Percentiles rank a stretch among this genome's conserved stretches.
Conservation (phyloP, 1,140 invertebrate species). For the Varroa destructor region DNA sequence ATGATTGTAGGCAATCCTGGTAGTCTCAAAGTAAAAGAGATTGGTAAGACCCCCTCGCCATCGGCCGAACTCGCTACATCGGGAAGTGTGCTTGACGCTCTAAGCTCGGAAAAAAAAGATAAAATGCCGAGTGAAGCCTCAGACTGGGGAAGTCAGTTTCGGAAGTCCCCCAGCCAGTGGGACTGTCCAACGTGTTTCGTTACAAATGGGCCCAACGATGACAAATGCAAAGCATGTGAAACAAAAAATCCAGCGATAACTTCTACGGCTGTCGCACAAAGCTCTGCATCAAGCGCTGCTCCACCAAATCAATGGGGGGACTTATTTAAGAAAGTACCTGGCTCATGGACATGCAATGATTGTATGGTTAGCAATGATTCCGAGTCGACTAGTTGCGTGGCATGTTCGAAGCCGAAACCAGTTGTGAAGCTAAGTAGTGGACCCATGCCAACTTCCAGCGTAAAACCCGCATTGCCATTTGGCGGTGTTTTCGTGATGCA, state of each 20-base stretch:
- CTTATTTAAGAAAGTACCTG: constrained; percentile 7
- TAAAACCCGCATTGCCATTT: constrained; percentile 6
- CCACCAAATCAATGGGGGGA: constrained; percentile 13
- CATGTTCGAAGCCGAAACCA: constrained; percentile 3
- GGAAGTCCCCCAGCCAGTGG: background rate
- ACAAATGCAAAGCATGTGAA: background rate
- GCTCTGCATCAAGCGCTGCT: background rate
- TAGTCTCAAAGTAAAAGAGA: constrained; percentile 15
- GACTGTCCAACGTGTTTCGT: constrained; percentile 14
- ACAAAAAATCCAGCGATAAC: background rate
- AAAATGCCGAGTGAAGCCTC: background rate
- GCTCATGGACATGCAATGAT: background rate
- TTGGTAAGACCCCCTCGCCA: background rate
- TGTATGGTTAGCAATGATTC: background rate
- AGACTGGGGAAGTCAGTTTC: constrained; percentile 8
- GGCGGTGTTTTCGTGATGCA: background rate
- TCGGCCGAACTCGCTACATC: background rate
- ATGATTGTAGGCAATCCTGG: background rate
- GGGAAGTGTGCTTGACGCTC: constrained; percentile 8
- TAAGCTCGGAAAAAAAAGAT: background rate
- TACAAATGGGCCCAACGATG: background rate
- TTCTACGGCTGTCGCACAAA: background rate
- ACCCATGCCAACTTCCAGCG: background rate
- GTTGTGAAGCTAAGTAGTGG: background rate
- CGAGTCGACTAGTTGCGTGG: constrained; percentile 1